phyloP scores from a whole-genome alignment of 2,888 invertebrate species.

The Diplazon laetatorius region DNA sequence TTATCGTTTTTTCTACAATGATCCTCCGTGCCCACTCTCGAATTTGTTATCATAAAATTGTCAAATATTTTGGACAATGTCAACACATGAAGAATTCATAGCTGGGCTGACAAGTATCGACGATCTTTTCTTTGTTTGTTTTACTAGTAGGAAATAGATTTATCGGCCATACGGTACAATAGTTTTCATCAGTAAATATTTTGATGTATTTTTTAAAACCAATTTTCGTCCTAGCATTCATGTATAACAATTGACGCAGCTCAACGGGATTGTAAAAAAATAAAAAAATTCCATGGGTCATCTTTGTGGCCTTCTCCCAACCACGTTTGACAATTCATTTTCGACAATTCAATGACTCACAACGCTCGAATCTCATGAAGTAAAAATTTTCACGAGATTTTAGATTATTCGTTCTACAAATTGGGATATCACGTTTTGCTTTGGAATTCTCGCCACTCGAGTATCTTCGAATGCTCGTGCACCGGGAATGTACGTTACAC shows the following conservation, averaged over 20 bases:
- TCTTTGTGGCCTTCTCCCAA: too few relatives aligned
- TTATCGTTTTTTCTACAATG: conserved; percentile 36
- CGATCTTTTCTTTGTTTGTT: too few relatives aligned
- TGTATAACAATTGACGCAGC: too few relatives aligned
- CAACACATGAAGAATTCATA: conserved; percentile 22
- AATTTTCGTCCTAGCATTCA: too few relatives aligned
- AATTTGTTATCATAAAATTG: conserved; percentile 75
- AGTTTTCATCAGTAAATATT: too few relatives aligned
- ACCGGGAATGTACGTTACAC: background rate
- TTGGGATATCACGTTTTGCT: conserved; percentile 2
- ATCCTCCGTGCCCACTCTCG: conserved; percentile 36
- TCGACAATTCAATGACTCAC: too few relatives aligned
- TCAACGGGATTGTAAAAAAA: conserved; percentile 41
- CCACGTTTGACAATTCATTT: too few relatives aligned
- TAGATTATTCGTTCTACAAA: background rate
- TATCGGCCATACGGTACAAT: too few relatives aligned
- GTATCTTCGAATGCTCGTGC: background rate
- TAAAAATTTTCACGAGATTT: background rate
- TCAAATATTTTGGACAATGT: conserved; percentile 75
- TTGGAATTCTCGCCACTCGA: background rate
- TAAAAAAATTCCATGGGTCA: too few relatives aligned
- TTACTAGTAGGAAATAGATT: too few relatives aligned
- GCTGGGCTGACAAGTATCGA: conserved; percentile 4
- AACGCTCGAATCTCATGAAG: too few relatives aligned
- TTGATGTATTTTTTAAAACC: too few relatives aligned